phyloP scores from a whole-genome alignment of 2,888 invertebrate species.

The Agelastica alni region DNA sequence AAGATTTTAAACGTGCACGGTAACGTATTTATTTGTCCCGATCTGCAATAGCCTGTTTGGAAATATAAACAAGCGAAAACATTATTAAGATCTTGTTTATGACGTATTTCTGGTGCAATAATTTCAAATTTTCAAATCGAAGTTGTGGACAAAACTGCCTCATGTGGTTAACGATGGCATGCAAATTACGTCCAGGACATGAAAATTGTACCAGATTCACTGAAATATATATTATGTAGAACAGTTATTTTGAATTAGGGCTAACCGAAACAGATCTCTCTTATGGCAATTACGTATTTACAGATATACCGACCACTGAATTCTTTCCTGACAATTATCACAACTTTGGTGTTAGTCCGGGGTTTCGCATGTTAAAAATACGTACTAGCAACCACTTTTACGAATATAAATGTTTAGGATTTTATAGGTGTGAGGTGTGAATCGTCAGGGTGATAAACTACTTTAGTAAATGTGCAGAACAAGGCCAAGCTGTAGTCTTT shows the following conservation, averaged over 20 bases:
- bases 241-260: conserved; percentile 5
- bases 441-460: too few species aligned
- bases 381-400: too few species aligned
- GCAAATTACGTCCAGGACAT: conserved; percentile 15
- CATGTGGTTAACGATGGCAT: conserved; percentile 17
- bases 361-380: too few species aligned
- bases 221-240: conserved; percentile 5
- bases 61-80: background rate
- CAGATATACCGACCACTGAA: background rate
- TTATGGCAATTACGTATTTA: background rate
- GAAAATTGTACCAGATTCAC: conserved; percentile 1
- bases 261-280: background rate
- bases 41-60: background rate
- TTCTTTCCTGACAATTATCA: background rate
- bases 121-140: conserved; percentile 17
- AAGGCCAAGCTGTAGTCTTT: too few species aligned
- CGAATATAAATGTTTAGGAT: too few species aligned
- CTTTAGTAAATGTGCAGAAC: too few species aligned
- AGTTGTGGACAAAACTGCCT: conserved; percentile 11
- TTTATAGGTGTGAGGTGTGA: too few species aligned
- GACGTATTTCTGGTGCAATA: conserved; percentile 6
- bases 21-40: background rate
- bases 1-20: too few species aligned
- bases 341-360: too few species aligned
- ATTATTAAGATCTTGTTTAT: conserved; percentile 6